A percentile compares a stretch with the other conserved stretches of the same genome.
phyloP scores from a whole-genome alignment of 2,888 invertebrate species.

The Pammene fasciana region DNA sequence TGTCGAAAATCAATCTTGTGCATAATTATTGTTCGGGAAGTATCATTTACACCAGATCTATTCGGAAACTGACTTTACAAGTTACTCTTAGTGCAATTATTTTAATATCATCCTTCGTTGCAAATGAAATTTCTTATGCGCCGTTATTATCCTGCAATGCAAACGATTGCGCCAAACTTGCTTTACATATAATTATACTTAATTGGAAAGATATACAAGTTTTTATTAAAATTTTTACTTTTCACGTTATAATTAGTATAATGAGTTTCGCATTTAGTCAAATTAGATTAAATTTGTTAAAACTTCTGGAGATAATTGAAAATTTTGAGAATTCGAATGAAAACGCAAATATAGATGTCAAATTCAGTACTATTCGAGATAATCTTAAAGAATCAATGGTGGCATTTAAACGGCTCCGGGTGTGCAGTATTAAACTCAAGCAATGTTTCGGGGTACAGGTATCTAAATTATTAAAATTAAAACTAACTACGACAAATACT shows the following conservation, averaged over 20 bases:
- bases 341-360: background rate
- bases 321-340: background rate
- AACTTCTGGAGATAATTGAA: background rate
- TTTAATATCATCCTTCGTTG: background rate
- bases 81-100: background rate
- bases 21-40: slow-evolving; percentile 5
- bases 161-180: too few relatives aligned
- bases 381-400: background rate
- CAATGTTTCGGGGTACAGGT: slow-evolving; percentile 27
- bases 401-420: slow-evolving; percentile 15
- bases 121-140: background rate
- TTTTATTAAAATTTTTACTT: slow-evolving; percentile 7
- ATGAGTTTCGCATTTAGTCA: slow-evolving; percentile 14
- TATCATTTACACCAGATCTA: background rate
- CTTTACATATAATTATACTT: background rate
- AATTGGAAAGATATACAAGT: slow-evolving; percentile 14
- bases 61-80: background rate
- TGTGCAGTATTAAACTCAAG: slow-evolving; percentile 16
- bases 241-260: slow-evolving; percentile 12
- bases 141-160: background rate
- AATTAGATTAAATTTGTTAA: background rate
- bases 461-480: too few relatives aligned
- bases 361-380: background rate
- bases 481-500: too few relatives aligned
- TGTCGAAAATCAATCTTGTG: slow-evolving; percentile 3